These are phyloP conservation scores for Drosophila buzzatii DNA, from an alignment of 2,888 invertebrate species.

Conservation along the genomic window DNA sequence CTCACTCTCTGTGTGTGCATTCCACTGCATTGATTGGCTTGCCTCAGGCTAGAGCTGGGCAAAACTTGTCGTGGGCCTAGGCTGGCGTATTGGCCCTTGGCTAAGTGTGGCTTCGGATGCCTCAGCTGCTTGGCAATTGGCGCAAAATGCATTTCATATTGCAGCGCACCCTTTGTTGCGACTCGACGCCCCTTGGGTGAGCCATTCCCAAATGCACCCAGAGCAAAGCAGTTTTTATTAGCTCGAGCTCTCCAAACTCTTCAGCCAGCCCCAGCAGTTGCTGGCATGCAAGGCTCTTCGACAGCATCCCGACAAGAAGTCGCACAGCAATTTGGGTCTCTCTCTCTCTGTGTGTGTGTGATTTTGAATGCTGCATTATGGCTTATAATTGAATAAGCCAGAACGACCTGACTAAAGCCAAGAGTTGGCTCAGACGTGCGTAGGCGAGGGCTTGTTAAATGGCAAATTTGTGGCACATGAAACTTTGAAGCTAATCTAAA, in stretches of 20 bases:
- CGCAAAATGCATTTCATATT: conserved; percentile 27
- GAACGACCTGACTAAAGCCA: not conserved
- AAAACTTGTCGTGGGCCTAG: conserved; percentile 42
- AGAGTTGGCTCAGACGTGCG: not conserved
- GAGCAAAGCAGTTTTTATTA: conserved; percentile 3
- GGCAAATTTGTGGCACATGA: not conserved
- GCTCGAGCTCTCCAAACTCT: conserved; percentile 8
- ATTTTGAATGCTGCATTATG: not conserved
- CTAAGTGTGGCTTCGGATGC: conserved; percentile 4
- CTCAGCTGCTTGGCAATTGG: conserved; percentile 19
- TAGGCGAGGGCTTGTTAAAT: not conserved
- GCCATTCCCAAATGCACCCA: conserved; percentile 12
- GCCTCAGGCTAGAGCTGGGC: conserved; percentile 10
- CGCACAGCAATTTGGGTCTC: not conserved
- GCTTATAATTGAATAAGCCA: conserved; percentile 5
- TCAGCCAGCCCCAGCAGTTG: not conserved
- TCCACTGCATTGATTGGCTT: conserved; percentile 35
- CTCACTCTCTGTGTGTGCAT: conserved; percentile 4
- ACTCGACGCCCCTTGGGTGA: conserved; percentile 6
- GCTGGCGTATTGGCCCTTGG: conserved; percentile 36
- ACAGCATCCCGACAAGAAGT: not conserved
- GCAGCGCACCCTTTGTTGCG: conserved; percentile 19
- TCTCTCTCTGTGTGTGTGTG: not conserved
- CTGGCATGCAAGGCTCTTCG: conserved; percentile 3
- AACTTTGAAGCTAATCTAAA: conserved; percentile 6